These are phyloP conservation scores for Eudemis profundana DNA, from an alignment of 2,888 invertebrate genomes.

Conservation along the genomic window DNA sequence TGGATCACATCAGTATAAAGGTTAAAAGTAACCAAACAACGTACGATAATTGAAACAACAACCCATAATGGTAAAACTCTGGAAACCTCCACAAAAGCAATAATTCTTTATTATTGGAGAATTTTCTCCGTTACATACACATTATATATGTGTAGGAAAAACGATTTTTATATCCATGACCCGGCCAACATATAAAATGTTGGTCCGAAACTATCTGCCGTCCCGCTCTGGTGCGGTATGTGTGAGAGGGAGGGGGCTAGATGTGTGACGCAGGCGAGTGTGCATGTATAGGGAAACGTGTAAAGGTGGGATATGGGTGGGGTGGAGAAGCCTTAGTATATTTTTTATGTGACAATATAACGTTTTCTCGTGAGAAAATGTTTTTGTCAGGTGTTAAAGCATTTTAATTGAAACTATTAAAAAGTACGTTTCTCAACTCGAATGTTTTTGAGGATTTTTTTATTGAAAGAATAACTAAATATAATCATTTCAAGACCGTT, in stretches of 20 bases:
- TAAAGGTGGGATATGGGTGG: conserved; percentile 55
- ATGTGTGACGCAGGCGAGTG: conserved; percentile 76
- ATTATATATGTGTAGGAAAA: conserved; percentile 69
- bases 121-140: conserved; percentile 64
- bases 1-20: too few relatives aligned
- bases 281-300: conserved; percentile 67
- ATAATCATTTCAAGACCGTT: too few relatives aligned
- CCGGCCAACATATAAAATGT: conserved; percentile 85
- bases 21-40: conserved; percentile 10
- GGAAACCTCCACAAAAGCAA: conserved; percentile 65
- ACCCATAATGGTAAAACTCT: conserved; percentile 55
- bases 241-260: conserved; percentile 64
- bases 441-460: too few relatives aligned
- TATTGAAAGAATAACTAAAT: too few relatives aligned
- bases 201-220: conserved; percentile 75
- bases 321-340: too few relatives aligned
- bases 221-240: conserved; percentile 64
- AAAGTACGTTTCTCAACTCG: too few relatives aligned
- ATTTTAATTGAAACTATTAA: too few relatives aligned
- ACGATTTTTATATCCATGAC: conserved; percentile 86
- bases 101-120: conserved; percentile 78
- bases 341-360: too few relatives aligned
- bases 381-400: too few relatives aligned
- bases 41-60: conserved; percentile 27
- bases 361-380: too few relatives aligned